Evolutionary conservation across 2,113 vertebrate genomes (phyloP).

Genomic region (Mus musculus): DNA sequence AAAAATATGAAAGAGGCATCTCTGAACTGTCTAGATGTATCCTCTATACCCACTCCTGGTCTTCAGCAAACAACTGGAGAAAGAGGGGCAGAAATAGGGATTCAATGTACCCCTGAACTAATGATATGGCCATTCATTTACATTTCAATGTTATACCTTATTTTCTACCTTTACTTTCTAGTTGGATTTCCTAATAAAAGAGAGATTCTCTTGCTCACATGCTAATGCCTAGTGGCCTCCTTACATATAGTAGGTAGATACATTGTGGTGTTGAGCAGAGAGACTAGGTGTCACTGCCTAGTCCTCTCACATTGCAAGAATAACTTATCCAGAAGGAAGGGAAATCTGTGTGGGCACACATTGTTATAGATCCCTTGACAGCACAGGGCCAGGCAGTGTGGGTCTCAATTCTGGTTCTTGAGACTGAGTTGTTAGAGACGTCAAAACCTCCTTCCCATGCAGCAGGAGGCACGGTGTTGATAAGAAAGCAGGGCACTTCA

Average conservation of each 20-base stretch:
- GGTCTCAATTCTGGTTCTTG: not conserved
- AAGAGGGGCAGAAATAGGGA: not conserved
- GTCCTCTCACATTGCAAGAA: not conserved
- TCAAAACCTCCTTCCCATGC: not conserved
- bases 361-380: not conserved
- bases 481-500: constrained; percentile 63
- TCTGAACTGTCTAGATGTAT: not conserved
- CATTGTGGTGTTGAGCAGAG: not conserved
- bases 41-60: not conserved
- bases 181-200: not conserved
- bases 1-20: not conserved
- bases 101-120: not conserved
- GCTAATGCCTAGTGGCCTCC: not conserved
- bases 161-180: not conserved
- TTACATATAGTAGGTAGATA: not conserved
- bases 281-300: not conserved
- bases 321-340: not conserved
- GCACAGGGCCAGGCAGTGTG: not conserved
- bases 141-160: not conserved
- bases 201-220: not conserved
- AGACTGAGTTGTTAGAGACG: not conserved
- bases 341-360: not conserved
- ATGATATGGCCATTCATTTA: not conserved
- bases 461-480: constrained; percentile 17
- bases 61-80: constrained; percentile 14